Conservation (phyloP, 1,140 invertebrate genomes). For the Orius insidiosus region DNA sequence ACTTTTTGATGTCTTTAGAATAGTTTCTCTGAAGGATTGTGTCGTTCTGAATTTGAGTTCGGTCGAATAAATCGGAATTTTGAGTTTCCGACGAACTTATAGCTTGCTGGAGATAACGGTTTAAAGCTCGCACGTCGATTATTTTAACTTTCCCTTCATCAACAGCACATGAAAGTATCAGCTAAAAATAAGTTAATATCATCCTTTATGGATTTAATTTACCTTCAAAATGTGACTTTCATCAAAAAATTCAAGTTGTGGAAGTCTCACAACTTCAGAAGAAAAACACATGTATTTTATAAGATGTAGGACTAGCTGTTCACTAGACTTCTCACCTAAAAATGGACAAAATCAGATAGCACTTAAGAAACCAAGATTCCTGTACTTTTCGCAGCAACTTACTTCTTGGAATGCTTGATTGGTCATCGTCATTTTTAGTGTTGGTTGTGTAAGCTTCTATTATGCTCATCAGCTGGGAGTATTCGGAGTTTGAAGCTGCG, state of each 20-base stretch:
- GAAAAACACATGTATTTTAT: conserved; percentile 43
- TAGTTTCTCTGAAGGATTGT: too few relatives aligned
- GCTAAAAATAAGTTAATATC: conserved; percentile 1
- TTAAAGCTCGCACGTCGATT: background rate
- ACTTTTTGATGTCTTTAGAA: conserved; percentile 26
- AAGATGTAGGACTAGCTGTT: conserved; percentile 32
- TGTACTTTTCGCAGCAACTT: too few relatives aligned
- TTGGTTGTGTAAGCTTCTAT: conserved; percentile 24
- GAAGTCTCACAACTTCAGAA: conserved; percentile 28
- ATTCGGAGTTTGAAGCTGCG: conserved; percentile 36
- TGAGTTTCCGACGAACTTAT: too few relatives aligned
- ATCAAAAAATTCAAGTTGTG: conserved; percentile 54
- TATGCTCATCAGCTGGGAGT: conserved; percentile 38
- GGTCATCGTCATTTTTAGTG: conserved; percentile 8
- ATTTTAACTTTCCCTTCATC: conserved; percentile 9
- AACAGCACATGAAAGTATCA: conserved; percentile 3
- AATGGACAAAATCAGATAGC: background rate
- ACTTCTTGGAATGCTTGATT: background rate
- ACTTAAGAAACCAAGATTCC: too few relatives aligned
- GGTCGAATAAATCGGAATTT: too few relatives aligned
- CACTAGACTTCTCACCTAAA: conserved; percentile 7
- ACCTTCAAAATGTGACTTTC: conserved; percentile 37
- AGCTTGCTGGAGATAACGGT: too few relatives aligned
- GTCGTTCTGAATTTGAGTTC: too few relatives aligned
- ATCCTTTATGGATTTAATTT: background rate